A percentile compares a stretch with the other conserved stretches of the same genome.
phyloP scores from a whole-genome alignment of 2,113 vertebrate genomes.

The Cryptomyrus ogoouensis region DNA sequence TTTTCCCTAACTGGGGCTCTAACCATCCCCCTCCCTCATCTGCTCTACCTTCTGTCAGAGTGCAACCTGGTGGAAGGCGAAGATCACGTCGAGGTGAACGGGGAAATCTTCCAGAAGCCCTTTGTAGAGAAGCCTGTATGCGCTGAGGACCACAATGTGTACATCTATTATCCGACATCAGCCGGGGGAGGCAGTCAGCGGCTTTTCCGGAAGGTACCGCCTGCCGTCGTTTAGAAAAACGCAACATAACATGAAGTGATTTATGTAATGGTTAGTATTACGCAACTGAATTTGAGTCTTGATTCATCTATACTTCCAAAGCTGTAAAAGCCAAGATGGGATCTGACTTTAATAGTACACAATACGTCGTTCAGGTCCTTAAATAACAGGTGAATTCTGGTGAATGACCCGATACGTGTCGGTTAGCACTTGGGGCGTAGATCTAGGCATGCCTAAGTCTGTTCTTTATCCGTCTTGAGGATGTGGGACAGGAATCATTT shows the following conservation, averaged over 20 bases:
- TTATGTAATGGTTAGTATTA: background rate
- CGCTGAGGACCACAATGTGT: slow-evolving; percentile 97
- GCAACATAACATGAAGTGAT: background rate
- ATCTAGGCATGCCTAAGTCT: background rate
- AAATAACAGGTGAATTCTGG: background rate
- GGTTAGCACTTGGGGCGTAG: background rate
- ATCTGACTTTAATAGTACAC: background rate
- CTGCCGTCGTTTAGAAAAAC: background rate
- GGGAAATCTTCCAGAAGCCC: slow-evolving; percentile 91
- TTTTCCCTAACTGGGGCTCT: background rate
- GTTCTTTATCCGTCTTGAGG: background rate
- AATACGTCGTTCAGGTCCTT: background rate
- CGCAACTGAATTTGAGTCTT: background rate
- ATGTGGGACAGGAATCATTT: background rate
- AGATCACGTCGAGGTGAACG: slow-evolving; percentile 95
- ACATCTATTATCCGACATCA: slow-evolving; percentile 96
- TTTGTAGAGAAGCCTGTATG: slow-evolving; percentile 98
- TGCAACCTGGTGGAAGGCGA: slow-evolving; percentile 91
- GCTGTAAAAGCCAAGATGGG: background rate
- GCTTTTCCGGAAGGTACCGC: slow-evolving; percentile 84
- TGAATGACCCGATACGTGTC: background rate
- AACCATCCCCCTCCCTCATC: background rate
- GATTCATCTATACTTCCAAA: background rate
- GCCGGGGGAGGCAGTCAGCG: slow-evolving; percentile 95
- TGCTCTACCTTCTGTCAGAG: slow-evolving; percentile 59